Evolutionary conservation across 2,797 vertebrate species (phyloP).

Genomic region (Loriculus beryllinus): DNA sequence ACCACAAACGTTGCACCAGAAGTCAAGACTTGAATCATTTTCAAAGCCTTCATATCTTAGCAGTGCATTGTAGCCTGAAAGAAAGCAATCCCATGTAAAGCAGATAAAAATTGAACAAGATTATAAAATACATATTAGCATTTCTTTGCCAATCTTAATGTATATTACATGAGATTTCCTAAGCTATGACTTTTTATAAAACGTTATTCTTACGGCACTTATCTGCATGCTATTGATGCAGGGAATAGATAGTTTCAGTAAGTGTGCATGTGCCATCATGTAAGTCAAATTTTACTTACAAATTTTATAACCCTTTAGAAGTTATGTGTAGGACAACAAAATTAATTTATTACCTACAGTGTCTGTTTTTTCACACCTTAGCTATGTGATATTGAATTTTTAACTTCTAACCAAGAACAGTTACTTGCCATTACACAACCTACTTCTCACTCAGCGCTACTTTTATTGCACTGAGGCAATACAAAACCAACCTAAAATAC

Average conservation of each 20-base stretch:
- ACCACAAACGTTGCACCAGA: constrained; percentile 94
- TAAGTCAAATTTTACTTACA: not conserved
- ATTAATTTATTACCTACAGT: not conserved
- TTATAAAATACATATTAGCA: not conserved
- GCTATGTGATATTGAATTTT: not conserved
- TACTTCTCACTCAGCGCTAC: not conserved
- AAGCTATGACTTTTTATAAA: not conserved
- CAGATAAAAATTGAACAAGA: not conserved
- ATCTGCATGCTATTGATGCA: not conserved
- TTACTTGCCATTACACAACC: not conserved
- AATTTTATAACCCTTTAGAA: not conserved
- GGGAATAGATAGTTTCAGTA: not conserved
- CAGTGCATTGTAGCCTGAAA: constrained; percentile 91
- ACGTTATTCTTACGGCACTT: not conserved
- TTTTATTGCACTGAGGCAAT: not conserved
- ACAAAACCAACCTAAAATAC: not conserved
- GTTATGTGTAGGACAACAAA: not conserved
- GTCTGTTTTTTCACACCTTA: not conserved
- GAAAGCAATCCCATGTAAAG: not conserved
- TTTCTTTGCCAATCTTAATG: not conserved
- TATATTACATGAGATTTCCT: not conserved
- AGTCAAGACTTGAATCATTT: constrained; percentile 91
- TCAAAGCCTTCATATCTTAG: constrained; percentile 98
- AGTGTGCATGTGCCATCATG: not conserved
- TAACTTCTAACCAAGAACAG: not conserved